phyloP scores from a whole-genome alignment of 2,113 vertebrate genomes.

The Albula goreensis region DNA sequence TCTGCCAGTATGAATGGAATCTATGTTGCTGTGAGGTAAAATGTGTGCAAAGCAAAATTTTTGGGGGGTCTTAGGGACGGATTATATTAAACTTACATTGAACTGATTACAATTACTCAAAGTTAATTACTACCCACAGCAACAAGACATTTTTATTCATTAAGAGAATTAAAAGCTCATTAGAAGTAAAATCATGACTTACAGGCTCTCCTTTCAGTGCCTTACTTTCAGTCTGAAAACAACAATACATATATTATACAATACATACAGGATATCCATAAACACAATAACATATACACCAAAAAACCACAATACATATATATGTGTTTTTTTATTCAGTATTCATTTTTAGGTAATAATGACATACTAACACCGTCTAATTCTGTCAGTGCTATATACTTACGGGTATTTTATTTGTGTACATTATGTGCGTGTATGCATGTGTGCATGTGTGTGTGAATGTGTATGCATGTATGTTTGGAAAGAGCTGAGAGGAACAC shows the following conservation, averaged over 20 bases:
- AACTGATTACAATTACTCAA: neutral
- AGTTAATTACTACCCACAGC: neutral
- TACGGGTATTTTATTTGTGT: neutral
- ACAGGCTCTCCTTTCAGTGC: conserved; percentile 67
- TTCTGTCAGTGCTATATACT: neutral
- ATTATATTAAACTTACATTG: neutral
- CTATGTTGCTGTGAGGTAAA: neutral
- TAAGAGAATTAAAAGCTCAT: neutral
- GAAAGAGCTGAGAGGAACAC: no score
- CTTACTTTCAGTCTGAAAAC: conserved; percentile 51
- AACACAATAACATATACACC: no score
- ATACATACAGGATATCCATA: neutral
- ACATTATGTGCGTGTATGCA: neutral
- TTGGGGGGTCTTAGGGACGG: neutral
- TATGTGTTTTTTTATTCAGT: no score
- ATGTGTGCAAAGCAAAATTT: neutral
- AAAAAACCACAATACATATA: no score
- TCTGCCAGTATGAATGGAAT: conserved; percentile 15
- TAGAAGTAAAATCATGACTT: conserved; percentile 34
- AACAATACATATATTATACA: conserved; percentile 31
- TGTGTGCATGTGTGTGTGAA: neutral
- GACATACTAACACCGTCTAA: neutral
- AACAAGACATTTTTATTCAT: neutral
- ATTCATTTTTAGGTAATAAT: neutral
- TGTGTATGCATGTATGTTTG: neutral